Evolutionary conservation across 2,888 invertebrate genomes (phyloP).

Genomic region (Dolichopus griseipennis): DNA sequence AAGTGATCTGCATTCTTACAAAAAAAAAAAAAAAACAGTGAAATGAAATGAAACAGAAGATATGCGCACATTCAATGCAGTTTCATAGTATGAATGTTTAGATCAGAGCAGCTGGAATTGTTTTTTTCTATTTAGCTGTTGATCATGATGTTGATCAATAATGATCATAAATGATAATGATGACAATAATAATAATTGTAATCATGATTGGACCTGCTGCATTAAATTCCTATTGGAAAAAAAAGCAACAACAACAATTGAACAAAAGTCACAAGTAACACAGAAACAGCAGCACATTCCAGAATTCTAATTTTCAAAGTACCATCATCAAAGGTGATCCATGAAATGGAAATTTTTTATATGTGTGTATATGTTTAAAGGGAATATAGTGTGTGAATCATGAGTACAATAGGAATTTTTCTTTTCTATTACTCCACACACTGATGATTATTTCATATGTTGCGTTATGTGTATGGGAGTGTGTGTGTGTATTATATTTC

Average conservation of each 20-base stretch:
- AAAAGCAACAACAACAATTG: no score
- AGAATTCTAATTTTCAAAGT: no score
- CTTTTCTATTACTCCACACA: no score
- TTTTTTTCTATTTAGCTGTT: background rate
- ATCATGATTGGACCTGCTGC: background rate
- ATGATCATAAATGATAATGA: background rate
- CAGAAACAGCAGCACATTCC: no score
- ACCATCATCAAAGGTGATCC: no score
- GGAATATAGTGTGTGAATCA: no score
- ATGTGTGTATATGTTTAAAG: no score
- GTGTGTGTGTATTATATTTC: background rate
- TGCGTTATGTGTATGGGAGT: background rate
- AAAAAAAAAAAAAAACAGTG: background rate
- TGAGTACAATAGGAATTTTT: no score
- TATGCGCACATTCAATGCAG: background rate
- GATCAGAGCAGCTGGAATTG: background rate
- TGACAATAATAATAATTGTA: background rate
- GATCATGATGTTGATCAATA: background rate
- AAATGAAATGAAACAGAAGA: background rate
- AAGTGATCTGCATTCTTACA: background rate
- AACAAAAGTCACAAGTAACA: no score
- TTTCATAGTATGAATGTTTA: background rate
- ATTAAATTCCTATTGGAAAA: background rate
- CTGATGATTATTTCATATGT: background rate
- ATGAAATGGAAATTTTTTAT: no score